Evolutionary conservation across 2,113 vertebrate species (phyloP).

Genomic region (Xenus cinereus): DNA sequence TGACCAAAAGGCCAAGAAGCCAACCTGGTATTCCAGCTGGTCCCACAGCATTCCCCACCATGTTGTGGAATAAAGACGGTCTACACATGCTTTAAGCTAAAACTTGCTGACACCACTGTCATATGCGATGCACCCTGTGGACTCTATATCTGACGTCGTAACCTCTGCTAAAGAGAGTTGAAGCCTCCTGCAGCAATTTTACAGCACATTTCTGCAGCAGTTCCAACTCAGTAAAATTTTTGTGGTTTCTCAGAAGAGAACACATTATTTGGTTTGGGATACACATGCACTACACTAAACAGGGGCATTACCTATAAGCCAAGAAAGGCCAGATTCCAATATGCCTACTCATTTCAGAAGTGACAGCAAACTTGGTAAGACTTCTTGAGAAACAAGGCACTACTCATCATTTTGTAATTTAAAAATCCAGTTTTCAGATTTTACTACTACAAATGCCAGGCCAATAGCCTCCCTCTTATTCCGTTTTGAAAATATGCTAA

Average conservation of each 20-base stretch:
- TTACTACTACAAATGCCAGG: background rate
- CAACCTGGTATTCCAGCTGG: background rate
- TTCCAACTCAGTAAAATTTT: background rate
- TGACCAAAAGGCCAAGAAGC: background rate
- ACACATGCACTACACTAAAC: background rate
- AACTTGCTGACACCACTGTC: background rate
- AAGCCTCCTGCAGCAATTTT: background rate
- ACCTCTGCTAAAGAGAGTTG: background rate
- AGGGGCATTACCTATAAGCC: background rate
- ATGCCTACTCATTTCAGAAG: slow-evolving; percentile 16
- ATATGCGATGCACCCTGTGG: background rate
- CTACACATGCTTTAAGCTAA: background rate
- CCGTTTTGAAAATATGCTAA: background rate
- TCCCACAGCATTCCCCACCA: rapidly evolving
- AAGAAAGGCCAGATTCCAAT: background rate
- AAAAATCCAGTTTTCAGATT: slow-evolving; percentile 5
- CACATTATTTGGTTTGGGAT: background rate
- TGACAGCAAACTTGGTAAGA: background rate
- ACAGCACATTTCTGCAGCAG: background rate
- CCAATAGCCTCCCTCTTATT: background rate
- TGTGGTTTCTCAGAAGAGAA: background rate
- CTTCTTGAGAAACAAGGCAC: slow-evolving; percentile 8
- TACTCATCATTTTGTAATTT: background rate
- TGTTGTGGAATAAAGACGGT: background rate
- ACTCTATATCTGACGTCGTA: background rate